Evolutionary conservation across 2,113 vertebrate species (phyloP).

Genomic region (Oxyura jamaicensis): DNA sequence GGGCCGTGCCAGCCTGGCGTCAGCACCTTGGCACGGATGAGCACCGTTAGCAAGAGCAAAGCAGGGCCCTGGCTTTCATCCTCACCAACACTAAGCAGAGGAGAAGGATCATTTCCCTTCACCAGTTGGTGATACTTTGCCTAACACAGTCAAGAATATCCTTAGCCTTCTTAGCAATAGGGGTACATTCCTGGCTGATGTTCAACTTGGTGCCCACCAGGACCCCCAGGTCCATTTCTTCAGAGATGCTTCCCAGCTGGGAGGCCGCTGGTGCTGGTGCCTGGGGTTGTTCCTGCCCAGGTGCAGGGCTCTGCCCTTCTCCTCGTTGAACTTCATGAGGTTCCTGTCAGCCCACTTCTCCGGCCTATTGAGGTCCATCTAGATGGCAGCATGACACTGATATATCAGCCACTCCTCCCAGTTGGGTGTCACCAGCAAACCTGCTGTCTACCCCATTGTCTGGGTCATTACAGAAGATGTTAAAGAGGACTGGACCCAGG

Average conservation of each 20-base stretch:
- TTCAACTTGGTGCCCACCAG: neutral
- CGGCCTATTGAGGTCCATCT: no score
- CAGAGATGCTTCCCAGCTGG: neutral
- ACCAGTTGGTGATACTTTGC: neutral
- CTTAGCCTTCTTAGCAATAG: neutral
- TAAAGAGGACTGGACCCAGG: no score
- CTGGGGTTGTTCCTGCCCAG: neutral
- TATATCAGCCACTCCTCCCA: no score
- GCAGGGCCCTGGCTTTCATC: no score
- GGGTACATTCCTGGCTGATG: neutral
- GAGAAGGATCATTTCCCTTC: neutral
- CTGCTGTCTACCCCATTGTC: no score
- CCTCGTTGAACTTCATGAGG: no score
- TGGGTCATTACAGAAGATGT: no score
- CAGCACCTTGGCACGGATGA: accelerated
- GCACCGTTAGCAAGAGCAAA: accelerated
- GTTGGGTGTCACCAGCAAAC: no score
- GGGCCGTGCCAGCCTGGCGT: neutral
- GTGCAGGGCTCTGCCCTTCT: no score
- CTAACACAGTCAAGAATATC: neutral
- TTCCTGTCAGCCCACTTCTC: no score
- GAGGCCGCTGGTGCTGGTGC: neutral
- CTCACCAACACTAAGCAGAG: neutral
- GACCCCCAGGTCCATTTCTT: neutral
- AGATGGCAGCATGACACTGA: no score